Evolutionary conservation across 2,888 invertebrate genomes (phyloP).

Genomic region (Euproctis similis): DNA sequence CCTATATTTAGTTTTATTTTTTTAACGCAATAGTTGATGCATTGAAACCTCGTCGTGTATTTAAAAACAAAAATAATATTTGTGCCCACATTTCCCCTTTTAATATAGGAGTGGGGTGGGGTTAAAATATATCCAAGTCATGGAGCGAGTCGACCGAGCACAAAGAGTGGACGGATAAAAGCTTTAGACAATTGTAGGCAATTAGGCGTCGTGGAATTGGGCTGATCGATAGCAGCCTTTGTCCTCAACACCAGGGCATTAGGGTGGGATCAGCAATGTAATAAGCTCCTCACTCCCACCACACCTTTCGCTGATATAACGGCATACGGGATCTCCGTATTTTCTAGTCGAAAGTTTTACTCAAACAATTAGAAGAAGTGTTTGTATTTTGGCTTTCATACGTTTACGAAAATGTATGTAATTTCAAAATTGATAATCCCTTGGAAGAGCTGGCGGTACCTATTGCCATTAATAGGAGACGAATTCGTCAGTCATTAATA

Average conservation of each 20-base stretch:
- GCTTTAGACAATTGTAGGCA: constrained; percentile 53
- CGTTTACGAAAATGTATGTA: constrained; percentile 10
- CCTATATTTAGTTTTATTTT: no score
- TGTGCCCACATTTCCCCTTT: constrained; percentile 29
- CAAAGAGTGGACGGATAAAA: constrained; percentile 50
- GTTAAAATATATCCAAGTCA: constrained; percentile 38
- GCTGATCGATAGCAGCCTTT: constrained; percentile 50
- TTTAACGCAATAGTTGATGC: constrained; percentile 6
- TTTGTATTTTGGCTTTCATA: constrained; percentile 6
- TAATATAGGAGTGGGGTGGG: constrained; percentile 36
- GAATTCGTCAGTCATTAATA: no score
- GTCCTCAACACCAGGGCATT: constrained; percentile 35
- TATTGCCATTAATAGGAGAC: constrained; percentile 10
- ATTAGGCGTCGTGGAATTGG: constrained; percentile 51
- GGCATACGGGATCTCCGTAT: constrained; percentile 13
- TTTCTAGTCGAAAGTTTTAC: constrained; percentile 5
- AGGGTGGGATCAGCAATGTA: constrained; percentile 42
- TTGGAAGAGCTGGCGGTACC: constrained; percentile 1
- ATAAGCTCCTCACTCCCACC: constrained; percentile 17
- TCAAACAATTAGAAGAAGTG: background rate
- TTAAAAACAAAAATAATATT: constrained; percentile 28
- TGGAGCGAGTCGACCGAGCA: constrained; percentile 28
- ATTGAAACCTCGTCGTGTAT: constrained; percentile 12
- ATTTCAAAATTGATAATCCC: constrained; percentile 5
- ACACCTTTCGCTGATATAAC: constrained; percentile 16